Conservation (phyloP, 92 coral and sea anemone genomes). For the Epizoanthus scotinus region DNA sequence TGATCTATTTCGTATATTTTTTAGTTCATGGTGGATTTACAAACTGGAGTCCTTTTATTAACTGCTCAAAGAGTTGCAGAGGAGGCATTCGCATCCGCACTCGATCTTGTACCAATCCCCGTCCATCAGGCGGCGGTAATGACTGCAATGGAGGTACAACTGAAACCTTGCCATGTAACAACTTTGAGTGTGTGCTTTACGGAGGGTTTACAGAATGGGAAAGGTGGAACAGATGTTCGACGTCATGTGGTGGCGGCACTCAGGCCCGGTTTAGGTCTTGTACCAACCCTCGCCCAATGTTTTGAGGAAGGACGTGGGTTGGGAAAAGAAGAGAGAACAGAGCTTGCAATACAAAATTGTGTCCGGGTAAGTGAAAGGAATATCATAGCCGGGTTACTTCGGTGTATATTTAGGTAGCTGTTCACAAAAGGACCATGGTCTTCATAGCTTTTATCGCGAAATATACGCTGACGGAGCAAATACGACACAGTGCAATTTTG, state of each 20-base stretch:
- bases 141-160: not conserved
- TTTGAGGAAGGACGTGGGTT: not conserved
- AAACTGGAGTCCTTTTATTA: not conserved
- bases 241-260: not conserved
- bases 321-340: not conserved
- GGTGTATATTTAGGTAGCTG: no score
- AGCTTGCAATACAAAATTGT: not conserved
- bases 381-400: no score
- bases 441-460: no score
- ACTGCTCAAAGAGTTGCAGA: not conserved
- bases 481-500: no score
- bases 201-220: constrained; percentile 3
- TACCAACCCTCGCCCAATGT: not conserved
- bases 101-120: constrained; percentile 10
- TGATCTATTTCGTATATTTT: not conserved
- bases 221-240: not conserved
- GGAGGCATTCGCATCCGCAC: not conserved
- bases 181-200: not conserved
- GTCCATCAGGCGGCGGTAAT: not conserved
- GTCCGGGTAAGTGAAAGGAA: constrained; percentile 9
- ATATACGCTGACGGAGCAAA: no score
- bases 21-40: constrained; percentile 7
- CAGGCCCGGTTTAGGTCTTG: constrained; percentile 1
- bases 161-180: not conserved
- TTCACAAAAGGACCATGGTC: no score